These are phyloP conservation scores for Tokudaia muenninki DNA, from an alignment of 2,797 vertebrate genomes.

Conservation along the genomic window DNA sequence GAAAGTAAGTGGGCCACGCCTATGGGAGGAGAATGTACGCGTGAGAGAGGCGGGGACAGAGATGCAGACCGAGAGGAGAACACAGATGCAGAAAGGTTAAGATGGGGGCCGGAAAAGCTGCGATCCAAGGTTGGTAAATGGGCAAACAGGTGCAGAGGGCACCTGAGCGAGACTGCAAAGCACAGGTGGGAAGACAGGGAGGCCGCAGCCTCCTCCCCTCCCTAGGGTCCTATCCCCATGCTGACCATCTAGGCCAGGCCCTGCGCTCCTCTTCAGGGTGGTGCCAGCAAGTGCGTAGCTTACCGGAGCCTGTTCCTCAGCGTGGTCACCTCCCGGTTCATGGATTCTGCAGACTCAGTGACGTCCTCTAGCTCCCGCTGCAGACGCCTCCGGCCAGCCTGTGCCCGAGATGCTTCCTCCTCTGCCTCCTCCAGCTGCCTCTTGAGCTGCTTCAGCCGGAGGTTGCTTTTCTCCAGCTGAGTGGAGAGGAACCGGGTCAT, in stretches of 20 bases:
- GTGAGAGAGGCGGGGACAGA: not conserved
- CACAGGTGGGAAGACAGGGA: not conserved
- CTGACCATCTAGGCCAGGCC: not conserved
- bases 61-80: not conserved
- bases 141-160: not conserved
- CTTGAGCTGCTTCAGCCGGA: constrained; percentile 94
- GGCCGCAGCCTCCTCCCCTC: not conserved
- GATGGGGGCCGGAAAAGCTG: no score
- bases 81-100: not conserved
- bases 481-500: not conserved
- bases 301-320: constrained; percentile 95
- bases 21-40: constrained; percentile 1
- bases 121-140: not conserved
- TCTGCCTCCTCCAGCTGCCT: constrained; percentile 96
- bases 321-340: constrained; percentile 93
- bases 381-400: constrained; percentile 93
- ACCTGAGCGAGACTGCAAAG: not conserved
- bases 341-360: constrained; percentile 92
- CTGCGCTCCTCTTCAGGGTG: no score
- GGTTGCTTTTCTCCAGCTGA: constrained; percentile 95
- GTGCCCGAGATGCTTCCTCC: constrained; percentile 95
- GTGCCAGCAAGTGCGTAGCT: accelerated
- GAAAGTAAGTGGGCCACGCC: constrained; percentile 87
- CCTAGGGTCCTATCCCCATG: not conserved
- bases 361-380: constrained; percentile 95